phyloP scores from a whole-genome alignment of 2,113 vertebrate genomes.

The Nycticorax nycticorax region DNA sequence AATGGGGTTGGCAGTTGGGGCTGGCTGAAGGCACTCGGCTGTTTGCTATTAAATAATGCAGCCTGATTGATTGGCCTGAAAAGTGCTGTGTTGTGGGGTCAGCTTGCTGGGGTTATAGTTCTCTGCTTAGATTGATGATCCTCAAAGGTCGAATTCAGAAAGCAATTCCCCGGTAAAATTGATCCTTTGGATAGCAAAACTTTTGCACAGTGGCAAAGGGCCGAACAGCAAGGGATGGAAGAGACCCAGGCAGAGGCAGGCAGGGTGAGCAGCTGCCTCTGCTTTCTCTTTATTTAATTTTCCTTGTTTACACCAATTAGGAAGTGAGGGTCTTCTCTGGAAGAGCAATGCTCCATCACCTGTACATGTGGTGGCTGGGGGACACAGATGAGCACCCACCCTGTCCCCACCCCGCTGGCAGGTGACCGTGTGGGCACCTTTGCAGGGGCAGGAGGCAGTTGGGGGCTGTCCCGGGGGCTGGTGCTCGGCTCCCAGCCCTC shows the following conservation, averaged over 20 bases:
- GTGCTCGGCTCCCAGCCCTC: not conserved
- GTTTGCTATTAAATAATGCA: slow-evolving; percentile 60
- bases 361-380: not conserved
- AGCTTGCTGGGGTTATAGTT: slow-evolving; percentile 41
- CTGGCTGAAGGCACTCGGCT: not conserved
- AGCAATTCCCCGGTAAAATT: slow-evolving; percentile 49
- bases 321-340: not conserved
- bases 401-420: not conserved
- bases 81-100: slow-evolving; percentile 38
- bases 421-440: not conserved
- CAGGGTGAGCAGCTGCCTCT: not conserved
- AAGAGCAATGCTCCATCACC: not conserved
- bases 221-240: not conserved
- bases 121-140: slow-evolving; percentile 58
- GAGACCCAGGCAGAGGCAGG: not conserved
- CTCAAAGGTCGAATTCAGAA: slow-evolving; percentile 67
- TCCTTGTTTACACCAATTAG: not conserved
- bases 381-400: not conserved
- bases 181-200: slow-evolving; percentile 13
- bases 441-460: not conserved
- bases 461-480: not conserved
- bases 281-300: not conserved
- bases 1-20: not conserved
- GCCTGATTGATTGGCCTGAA: slow-evolving; percentile 61
- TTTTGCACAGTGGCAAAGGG: not conserved